Evolutionary conservation across 2,113 vertebrate genomes (phyloP), one percentile per base, ranked within the genome.

Genomic region (Rhinopomastus cyanomelas): DNA sequence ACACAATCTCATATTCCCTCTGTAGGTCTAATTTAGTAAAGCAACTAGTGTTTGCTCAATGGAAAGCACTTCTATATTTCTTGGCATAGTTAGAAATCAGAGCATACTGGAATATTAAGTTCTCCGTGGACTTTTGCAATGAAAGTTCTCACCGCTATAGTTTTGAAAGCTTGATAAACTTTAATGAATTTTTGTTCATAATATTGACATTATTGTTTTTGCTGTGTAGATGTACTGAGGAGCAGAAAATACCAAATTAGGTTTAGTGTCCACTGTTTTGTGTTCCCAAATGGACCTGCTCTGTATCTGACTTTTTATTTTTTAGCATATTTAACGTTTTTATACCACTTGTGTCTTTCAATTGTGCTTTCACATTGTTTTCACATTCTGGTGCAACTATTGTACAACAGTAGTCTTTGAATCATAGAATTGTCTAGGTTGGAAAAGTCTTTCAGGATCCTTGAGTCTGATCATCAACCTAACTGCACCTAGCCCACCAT

Each of bases 91-190:
- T 90, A 75, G 37, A 85, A 71, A 52, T 87, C 14, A 5, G 59
- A 75, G 25, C 62, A 57, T 84, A 78, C 30, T 62, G 64, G 61
- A 81, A 67, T 93, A 84, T 83, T 83, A 88, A 92, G 65, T 81
- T 93, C 73, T 65, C 73, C 13, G 3, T 46, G 57, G 88, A 74
- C 44, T 85, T 94, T 67, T 6, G 4, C 66, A 87, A 37, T 32
- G 68, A 49, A 82, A 95, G 26, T 79, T 65, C 67, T 93, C 59
- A 73, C 44, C 51, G 29, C 46, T 73, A 73, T 93, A 76, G 27
- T 90, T 92, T 62, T 69, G 71, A 90, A 90, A 73, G 64, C 51
- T 90, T 82, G 80, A 52, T 61, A 69, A 87, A 66, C 55, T 46
- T 68, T 82, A 76, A 89, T 79, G 59, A 93, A 81, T 79, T 87